Conservation (phyloP, 1,140 invertebrate genomes). For the Brachionus rotundiformis region DNA sequence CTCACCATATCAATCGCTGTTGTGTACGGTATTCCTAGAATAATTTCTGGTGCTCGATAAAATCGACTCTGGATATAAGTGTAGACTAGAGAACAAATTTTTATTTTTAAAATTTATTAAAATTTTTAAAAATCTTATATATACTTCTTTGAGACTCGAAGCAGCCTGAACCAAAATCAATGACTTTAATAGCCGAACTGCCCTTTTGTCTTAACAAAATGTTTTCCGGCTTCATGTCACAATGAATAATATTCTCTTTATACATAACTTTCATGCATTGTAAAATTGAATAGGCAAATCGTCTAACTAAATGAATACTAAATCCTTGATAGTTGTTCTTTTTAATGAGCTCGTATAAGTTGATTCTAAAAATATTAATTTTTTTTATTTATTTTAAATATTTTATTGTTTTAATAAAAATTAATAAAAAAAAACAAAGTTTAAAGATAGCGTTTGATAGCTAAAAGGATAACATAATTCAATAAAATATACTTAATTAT, state of each 20-base stretch:
- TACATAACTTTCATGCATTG: slow-evolving; percentile 62
- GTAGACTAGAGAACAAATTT: slow-evolving; percentile 56
- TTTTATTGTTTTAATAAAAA: too few relatives aligned
- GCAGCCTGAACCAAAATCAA: slow-evolving; percentile 66
- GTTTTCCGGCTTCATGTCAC: slow-evolving; percentile 66
- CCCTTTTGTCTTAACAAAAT: slow-evolving; percentile 63
- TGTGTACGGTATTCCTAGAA: slow-evolving; percentile 75
- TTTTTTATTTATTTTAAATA: too few relatives aligned
- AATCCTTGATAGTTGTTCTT: slow-evolving; percentile 65
- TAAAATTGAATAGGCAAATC: slow-evolving; percentile 62
- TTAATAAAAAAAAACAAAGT: not conserved
- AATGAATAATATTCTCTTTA: slow-evolving; percentile 64
- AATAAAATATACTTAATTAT: too few relatives aligned
- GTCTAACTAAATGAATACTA: slow-evolving; percentile 61
- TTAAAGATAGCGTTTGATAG: too few relatives aligned
- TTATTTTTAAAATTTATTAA: not conserved
- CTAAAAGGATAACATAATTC: too few relatives aligned
- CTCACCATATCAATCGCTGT: slow-evolving; percentile 81
- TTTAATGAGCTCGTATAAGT: slow-evolving; percentile 64
- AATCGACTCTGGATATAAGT: slow-evolving; percentile 65
- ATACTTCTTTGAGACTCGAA: slow-evolving; percentile 64
- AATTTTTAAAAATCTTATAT: not conserved
- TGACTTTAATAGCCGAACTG: slow-evolving; percentile 64
- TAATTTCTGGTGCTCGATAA: slow-evolving; percentile 64
- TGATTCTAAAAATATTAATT: slow-evolving; percentile 59